phyloP scores from a whole-genome alignment of 2,113 vertebrate genomes.

The Neodon shergylaensis region DNA sequence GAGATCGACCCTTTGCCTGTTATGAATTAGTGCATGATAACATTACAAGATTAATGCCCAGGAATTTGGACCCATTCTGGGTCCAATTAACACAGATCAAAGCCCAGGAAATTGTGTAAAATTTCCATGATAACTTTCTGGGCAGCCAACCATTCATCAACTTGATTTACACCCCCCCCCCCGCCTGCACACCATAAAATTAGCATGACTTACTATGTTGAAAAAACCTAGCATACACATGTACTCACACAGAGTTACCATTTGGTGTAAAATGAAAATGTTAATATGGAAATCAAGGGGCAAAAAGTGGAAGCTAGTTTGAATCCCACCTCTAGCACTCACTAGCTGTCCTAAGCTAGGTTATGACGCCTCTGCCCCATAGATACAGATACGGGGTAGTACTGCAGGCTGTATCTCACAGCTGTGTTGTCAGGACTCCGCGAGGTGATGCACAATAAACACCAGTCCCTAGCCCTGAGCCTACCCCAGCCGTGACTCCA shows the following conservation, averaged over 20 bases:
- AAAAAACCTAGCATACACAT: background rate
- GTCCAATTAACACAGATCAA: background rate
- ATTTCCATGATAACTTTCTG: background rate
- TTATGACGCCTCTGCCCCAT: background rate
- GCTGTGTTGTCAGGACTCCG: background rate
- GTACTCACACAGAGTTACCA: background rate
- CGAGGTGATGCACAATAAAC: background rate
- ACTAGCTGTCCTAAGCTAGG: background rate
- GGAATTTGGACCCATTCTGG: background rate
- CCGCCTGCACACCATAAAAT: background rate
- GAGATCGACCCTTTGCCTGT: background rate
- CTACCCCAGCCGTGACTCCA: background rate
- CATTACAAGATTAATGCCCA: conserved; percentile 6
- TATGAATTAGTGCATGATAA: conserved; percentile 3
- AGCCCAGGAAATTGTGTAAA: conserved; percentile 18
- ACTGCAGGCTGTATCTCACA: background rate
- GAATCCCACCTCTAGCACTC: background rate
- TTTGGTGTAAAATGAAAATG: conserved; percentile 11
- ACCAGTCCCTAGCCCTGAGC: background rate
- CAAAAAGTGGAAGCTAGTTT: background rate
- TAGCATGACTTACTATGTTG: background rate
- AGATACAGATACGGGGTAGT: background rate
- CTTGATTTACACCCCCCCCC: background rate
- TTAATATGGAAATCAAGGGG: conserved; percentile 15
- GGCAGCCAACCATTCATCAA: background rate